Percentiles rank a stretch among this genome's conserved stretches.
phyloP scores from a whole-genome alignment of 1,140 invertebrate genomes.

The Aphidius ervi region DNA sequence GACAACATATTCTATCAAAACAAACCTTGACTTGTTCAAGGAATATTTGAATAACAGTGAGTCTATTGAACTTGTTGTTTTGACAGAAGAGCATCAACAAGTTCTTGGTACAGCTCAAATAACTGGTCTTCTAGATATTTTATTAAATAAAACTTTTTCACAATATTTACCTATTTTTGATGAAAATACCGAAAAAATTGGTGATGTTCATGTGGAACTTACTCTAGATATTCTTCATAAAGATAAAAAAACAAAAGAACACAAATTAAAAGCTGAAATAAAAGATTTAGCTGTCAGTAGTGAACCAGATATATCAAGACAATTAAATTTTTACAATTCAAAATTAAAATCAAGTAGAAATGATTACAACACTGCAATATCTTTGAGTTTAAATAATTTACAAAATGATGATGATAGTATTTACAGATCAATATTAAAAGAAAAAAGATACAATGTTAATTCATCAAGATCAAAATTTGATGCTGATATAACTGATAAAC shows the following conservation, averaged over 20 bases:
- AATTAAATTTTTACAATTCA: too few relatives aligned
- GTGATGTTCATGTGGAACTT: slow-evolving; percentile 39
- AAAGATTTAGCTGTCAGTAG: neutral
- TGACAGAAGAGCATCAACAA: slow-evolving; percentile 30
- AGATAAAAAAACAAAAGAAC: slow-evolving; percentile 11
- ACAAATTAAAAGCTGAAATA: neutral
- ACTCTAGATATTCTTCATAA: slow-evolving; percentile 28
- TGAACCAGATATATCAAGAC: too few relatives aligned
- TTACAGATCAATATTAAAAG: slow-evolving; percentile 36
- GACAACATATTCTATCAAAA: slow-evolving; percentile 40
- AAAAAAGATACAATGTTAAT: slow-evolving; percentile 27
- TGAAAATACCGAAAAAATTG: slow-evolving; percentile 32
- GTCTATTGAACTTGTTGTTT: slow-evolving; percentile 37
- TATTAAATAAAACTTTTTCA: slow-evolving; percentile 32
- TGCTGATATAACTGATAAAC: slow-evolving; percentile 34
- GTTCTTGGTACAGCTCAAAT: slow-evolving; percentile 38
- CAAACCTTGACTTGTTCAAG: slow-evolving; percentile 40
- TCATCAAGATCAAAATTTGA: slow-evolving; percentile 26
- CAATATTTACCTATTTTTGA: slow-evolving; percentile 39
- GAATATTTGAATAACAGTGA: slow-evolving; percentile 48
- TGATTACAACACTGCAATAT: slow-evolving; percentile 18
- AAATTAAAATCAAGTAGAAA: too few relatives aligned
- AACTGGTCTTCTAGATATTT: slow-evolving; percentile 36
- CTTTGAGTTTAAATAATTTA: slow-evolving; percentile 13
- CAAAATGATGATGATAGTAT: slow-evolving; percentile 26